phyloP scores from a whole-genome alignment of 2,888 invertebrate genomes.

The Eucriotettix oculatus region DNA sequence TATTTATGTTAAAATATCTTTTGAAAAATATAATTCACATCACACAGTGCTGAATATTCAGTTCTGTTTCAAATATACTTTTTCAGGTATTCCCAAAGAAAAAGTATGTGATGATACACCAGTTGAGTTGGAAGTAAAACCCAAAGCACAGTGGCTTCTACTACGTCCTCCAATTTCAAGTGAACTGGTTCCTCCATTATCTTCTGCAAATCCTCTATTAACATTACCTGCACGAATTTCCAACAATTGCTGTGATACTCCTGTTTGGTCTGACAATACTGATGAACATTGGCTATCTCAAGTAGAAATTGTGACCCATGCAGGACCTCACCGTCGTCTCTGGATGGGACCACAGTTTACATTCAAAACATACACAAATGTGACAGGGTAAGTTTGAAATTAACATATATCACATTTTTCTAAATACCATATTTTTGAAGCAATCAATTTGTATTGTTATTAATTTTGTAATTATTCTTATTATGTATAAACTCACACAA shows the following conservation, averaged over 20 bases:
- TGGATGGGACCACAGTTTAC: conserved; percentile 99
- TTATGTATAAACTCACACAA: too few relatives aligned
- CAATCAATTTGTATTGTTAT: too few relatives aligned
- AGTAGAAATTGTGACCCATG: conserved; percentile 94
- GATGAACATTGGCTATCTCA: conserved; percentile 88
- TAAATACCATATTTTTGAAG: too few relatives aligned
- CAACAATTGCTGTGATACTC: conserved; percentile 10
- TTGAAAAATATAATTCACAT: too few relatives aligned
- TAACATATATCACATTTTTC: neutral
- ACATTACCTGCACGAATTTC: conserved; percentile 19
- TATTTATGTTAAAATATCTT: too few relatives aligned
- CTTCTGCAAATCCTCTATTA: conserved; percentile 48
- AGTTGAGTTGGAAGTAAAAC: conserved; percentile 70
- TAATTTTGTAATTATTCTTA: too few relatives aligned
- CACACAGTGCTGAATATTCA: too few relatives aligned
- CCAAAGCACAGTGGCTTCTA: conserved; percentile 81
- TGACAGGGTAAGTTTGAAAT: conserved; percentile 41
- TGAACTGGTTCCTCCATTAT: conserved; percentile 63
- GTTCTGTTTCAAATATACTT: neutral
- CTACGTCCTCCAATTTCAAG: conserved; percentile 40
- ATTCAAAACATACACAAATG: conserved; percentile 78
- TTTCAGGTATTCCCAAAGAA: conserved; percentile 56
- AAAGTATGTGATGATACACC: conserved; percentile 72
- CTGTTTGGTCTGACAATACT: conserved; percentile 20
- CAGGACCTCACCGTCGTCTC: conserved; percentile 82